Evolutionary conservation across 2,113 vertebrate genomes (phyloP).

Genomic region (Spea multiplicata): DNA sequence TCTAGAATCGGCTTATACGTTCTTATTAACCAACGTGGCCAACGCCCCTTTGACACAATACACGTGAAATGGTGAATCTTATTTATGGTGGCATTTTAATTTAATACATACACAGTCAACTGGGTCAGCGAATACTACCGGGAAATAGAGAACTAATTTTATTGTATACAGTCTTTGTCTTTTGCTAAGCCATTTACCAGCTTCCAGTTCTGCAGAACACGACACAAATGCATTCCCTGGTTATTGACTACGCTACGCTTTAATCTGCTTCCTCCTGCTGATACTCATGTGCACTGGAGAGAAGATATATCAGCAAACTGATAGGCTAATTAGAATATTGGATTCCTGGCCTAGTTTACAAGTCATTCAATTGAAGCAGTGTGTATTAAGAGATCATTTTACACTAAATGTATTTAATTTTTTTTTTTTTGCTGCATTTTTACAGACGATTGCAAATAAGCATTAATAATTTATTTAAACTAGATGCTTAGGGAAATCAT

Average conservation of each 20-base stretch:
- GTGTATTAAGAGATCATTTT: constrained; percentile 23
- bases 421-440: no score
- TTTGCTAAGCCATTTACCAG: no score
- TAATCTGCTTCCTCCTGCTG: constrained; percentile 2
- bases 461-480: constrained; percentile 35
- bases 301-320: neutral
- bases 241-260: neutral
- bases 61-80: no score
- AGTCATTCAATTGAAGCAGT: constrained; percentile 16
- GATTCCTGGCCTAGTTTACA: constrained; percentile 24
- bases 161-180: no score
- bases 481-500: constrained; percentile 23
- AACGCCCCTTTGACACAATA: no score
- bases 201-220: neutral
- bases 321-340: constrained; percentile 19
- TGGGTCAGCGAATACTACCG: no score
- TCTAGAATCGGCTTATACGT: no score
- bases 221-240: neutral
- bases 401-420: neutral
- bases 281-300: neutral
- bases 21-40: no score
- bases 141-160: no score
- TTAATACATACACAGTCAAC: no score
- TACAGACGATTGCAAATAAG: constrained; percentile 23
- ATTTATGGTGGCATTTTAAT: no score